Evolutionary conservation across 2,797 vertebrate species (phyloP), one percentile per base, ranked within the genome.

Genomic region (Numenius phaeopus): DNA sequence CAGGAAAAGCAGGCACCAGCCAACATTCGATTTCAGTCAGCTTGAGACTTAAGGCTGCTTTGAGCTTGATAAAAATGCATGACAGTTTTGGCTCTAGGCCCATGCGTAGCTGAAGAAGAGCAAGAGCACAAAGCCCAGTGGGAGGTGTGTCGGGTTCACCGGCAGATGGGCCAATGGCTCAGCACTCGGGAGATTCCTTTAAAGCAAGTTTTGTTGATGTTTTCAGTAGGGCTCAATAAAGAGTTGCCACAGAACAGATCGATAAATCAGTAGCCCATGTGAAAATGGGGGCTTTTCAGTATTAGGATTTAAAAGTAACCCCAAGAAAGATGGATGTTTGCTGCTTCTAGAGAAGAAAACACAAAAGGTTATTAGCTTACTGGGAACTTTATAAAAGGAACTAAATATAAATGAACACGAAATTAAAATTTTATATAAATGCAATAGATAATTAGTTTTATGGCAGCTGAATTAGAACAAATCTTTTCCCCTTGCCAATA

Each of bases 391-490:
- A 42, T 66, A 84, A 47, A 58, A 42, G 42, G 20, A 72, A 5
- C 42, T 55, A 62, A 92, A 79, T 24, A 46, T 20, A 14, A 61
- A 61, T 32, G 77, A 84, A 72, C 5, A 23, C 30, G 19, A 87
- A 94, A 81, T 61, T 54, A 83, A 76, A 65, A 46, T 70, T 64
- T 79, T 72, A 69, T 40, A 9, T 30, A 85, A 93, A 49, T 19
- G 47, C 85, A 34, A 34, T 30, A 46, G 76, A 54, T 94, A 90
- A 92, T 90, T 81, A 73, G 37, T 84, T 93, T 88, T 82, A 65
- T 70, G 85, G 40, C 39, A 27, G 19, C 30, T 86, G 82, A 94
- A 83, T 83, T 84, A 84, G 40, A 52, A 81, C 27, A 88, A 80
- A 90, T 62, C 39, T 10, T 84, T 94, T 95, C 40, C 57, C 39